Conservation (phyloP, 2,797 vertebrate species). For the Austrolebias charrua region DNA sequence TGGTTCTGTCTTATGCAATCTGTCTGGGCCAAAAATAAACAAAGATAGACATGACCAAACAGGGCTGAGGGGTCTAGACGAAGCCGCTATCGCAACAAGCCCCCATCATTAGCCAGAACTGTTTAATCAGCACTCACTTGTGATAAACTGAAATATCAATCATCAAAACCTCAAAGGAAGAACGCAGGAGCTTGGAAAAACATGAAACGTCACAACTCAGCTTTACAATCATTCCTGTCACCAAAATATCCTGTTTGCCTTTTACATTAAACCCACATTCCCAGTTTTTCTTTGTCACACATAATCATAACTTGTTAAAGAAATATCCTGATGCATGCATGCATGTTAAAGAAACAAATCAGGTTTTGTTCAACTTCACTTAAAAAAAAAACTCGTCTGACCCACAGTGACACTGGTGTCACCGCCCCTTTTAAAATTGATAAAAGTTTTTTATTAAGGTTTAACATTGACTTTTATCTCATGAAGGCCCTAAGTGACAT, state of each 20-base stretch:
- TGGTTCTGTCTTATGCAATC: conserved; percentile 68
- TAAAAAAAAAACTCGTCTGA: no score
- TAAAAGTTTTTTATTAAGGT: no score
- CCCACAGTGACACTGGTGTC: no score
- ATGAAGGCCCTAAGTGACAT: no score
- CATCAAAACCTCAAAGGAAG: conserved; percentile 1
- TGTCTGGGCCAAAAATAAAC: conserved; percentile 64
- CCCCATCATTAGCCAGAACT: conserved; percentile 38
- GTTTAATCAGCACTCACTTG: conserved; percentile 45
- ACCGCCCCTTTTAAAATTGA: no score
- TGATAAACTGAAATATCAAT: not conserved
- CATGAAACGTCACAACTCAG: conserved; percentile 1
- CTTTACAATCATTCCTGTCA: conserved; percentile 15
- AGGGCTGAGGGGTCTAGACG: conserved; percentile 32
- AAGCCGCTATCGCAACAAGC: conserved; percentile 29
- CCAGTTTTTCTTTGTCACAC: not conserved
- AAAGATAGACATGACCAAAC: conserved; percentile 45
- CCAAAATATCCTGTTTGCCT: conserved; percentile 2
- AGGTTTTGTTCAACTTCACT: no score
- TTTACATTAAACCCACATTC: not conserved
- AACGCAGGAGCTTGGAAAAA: conserved; percentile 5
- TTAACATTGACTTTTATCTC: no score
- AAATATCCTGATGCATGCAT: no score
- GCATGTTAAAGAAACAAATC: not conserved
- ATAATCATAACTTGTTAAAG: not conserved